Evolutionary conservation across 2,797 vertebrate genomes (phyloP), one percentile per base, ranked within the genome.

Genomic region (Alosa sapidissima): DNA sequence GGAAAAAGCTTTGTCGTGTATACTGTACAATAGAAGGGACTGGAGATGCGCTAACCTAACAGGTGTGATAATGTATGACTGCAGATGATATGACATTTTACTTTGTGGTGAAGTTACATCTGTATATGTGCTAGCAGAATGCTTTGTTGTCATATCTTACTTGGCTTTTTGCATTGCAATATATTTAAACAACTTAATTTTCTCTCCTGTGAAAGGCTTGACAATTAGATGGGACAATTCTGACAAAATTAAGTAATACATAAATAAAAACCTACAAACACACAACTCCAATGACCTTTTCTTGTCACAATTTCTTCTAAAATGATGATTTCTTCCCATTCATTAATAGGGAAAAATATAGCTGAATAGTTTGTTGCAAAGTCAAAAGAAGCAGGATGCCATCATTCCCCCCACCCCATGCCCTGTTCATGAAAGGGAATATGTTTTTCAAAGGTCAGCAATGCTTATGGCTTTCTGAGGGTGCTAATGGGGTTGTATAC

Each of bases 351-450:
- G 5, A 19, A 78, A 45, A 7, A 21, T 78, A 14, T 14, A 21
- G 11, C 33, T 16, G 5, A 78, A 36, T 16, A 45, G 36, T 47
- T 78, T 36, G 19, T 47, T 78, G 72, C 21, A 9, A 21, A 78
- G 72, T 19, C 14, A 28, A 21, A 13, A 68, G 9, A 11, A 65
- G n/a, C 72, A 47, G 41, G 7, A 47, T 16, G 41, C 72, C 36
- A 72, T 28, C 68, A 41, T 33, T 65, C 72, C 36, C 36, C 36
- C 72, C 36, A 3, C 16, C 33, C 68, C 33, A 11, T 0, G 0
- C 11, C 9, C 68, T 45, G 21, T 45, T 78, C 72, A 78, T 78
- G 72, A 78, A 78, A 78, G 41, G 41, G 36, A 78, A 78, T 78
- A 78, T 47, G 45, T 72, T 72, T 45, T 75, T 75, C 33, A 33